Evolutionary conservation across 2,113 vertebrate species (phyloP).

Genomic region (Potamarius usumacintae): DNA sequence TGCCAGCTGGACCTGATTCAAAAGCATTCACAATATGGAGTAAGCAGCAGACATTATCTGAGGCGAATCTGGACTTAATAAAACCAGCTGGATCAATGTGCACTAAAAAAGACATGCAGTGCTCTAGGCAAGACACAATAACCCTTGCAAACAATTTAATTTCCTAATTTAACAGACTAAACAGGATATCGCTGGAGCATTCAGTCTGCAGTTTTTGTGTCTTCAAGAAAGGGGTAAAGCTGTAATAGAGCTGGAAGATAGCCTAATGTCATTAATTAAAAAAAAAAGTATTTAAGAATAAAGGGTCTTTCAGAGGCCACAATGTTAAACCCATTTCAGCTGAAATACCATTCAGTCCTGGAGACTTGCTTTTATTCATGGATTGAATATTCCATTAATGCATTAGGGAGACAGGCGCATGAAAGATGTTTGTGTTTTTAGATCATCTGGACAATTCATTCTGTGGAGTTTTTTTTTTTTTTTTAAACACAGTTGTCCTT

Average conservation of each 20-base stretch:
- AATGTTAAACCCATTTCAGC: background rate
- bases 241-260: background rate
- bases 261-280: constrained; percentile 9
- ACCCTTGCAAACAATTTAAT: constrained; percentile 12
- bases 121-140: constrained; percentile 18
- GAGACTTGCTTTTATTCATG: background rate
- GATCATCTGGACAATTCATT: background rate
- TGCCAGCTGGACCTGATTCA: background rate
- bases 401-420: background rate
- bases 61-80: background rate
- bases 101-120: constrained; percentile 8
- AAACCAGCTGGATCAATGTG: constrained; percentile 24
- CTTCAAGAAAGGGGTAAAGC: background rate
- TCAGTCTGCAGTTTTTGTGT: background rate
- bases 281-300: constrained; percentile 2
- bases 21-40: constrained; percentile 1
- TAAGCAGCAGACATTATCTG: constrained; percentile 1
- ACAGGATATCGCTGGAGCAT: background rate
- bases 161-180: constrained; percentile 1
- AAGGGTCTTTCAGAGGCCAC: too few species aligned
- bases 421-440: background rate
- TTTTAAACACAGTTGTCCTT: too few species aligned
- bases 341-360: background rate
- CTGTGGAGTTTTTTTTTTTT: background rate
- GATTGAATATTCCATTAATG: background rate